Evolutionary conservation across 1,140 invertebrate genomes (phyloP), one percentile per base, ranked within the genome.

Genomic region (Eriocheir sinensis): DNA sequence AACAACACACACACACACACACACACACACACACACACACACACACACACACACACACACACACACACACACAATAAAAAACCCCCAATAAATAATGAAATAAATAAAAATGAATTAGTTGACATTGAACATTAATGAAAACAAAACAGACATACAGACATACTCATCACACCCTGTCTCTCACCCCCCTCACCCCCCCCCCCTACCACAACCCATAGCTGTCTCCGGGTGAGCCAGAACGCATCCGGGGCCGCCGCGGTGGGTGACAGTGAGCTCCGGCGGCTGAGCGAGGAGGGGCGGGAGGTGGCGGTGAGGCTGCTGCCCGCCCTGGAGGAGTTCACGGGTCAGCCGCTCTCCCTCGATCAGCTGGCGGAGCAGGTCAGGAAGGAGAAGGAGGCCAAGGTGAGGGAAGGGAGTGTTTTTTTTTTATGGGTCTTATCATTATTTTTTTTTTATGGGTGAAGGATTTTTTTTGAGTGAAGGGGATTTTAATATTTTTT

Each of bases 351-450:
- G 0, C 79, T 94, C 34, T 91, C 94, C 40, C 40, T 94, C 0
- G 94, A 94, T 15, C 89, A 94, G 34, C 44, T 94, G 40, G 86
- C 38, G 83, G 88, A 94, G 9, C 80, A 92, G 21, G 81, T 94
- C 6, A 44, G 88, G 81, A 91, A 92, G 44, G 90, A 94, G 94
- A 94, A 86, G 53, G 90, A 94, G 9, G 36, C 89, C 3, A 94
- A 94, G 80, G 94, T 94, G 79, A 32, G 85, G 12, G 15, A 40
- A 40, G 60, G 0, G 60, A n/a, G 60, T 72, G 60, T 72, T 27
- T 72, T 21, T 72, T 21, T 21, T 27, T 72, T 3, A 12, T 72
- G 9, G 2, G 2, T 27, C 21, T 27, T 21, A 12, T 86, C 21
- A 36, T 86, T 86, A 15, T 86, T 3, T 72, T 27, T 72, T 21